Evolutionary conservation across 2,888 invertebrate genomes (phyloP).

Genomic region (Campoplex capitator): DNA sequence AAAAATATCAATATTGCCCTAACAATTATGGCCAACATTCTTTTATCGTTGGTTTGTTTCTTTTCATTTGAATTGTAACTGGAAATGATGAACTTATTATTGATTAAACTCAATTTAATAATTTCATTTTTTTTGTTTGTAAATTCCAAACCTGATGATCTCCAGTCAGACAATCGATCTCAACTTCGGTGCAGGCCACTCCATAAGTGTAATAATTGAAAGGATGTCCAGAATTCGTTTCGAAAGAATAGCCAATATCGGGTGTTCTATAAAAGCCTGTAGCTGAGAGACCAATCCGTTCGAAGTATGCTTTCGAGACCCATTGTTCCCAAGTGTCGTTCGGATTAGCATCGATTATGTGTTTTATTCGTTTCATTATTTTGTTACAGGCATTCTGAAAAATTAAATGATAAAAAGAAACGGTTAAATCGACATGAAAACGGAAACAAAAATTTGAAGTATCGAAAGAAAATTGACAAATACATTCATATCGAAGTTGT

Average conservation of each 20-base stretch:
- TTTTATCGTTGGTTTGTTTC: too few relatives aligned
- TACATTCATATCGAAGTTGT: background rate
- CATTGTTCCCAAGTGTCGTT: conserved; percentile 93
- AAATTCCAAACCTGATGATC: conserved; percentile 90
- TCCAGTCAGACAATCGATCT: conserved; percentile 97
- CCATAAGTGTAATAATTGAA: conserved; percentile 96
- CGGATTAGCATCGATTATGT: conserved; percentile 91
- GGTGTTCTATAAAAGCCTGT: conserved; percentile 94
- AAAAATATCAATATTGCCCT: too few relatives aligned
- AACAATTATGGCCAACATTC: too few relatives aligned
- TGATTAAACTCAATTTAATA: background rate
- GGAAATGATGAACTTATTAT: background rate
- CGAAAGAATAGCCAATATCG: conserved; percentile 89
- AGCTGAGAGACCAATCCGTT: conserved; percentile 92
- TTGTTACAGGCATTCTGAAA: conserved; percentile 91
- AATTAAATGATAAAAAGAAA: background rate
- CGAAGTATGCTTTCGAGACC: conserved; percentile 91
- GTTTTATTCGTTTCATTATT: conserved; percentile 90
- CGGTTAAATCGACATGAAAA: background rate
- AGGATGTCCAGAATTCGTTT: conserved; percentile 89
- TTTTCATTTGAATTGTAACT: background rate
- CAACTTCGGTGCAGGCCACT: conserved; percentile 94
- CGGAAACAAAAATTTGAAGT: background rate
- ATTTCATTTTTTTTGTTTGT: background rate
- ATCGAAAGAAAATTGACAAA: too few relatives aligned